phyloP scores from a whole-genome alignment of 2,113 vertebrate species.

The Gopherus evgoodei region DNA sequence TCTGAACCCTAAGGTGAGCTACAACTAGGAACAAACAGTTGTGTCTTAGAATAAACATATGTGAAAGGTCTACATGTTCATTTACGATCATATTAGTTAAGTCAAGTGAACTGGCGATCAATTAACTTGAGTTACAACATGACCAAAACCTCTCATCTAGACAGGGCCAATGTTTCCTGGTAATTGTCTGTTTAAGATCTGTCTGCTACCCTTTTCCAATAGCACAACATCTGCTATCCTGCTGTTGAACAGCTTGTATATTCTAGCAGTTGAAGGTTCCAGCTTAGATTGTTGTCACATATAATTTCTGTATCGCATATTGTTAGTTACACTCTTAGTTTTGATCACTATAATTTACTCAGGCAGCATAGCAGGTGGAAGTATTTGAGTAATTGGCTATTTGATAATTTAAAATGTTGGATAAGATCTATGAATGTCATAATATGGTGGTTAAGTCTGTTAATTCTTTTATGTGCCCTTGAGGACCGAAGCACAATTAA shows the following conservation, averaged over 20 bases:
- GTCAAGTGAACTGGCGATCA: background rate
- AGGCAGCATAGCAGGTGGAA: background rate
- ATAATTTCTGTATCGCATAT: background rate
- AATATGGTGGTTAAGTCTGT: background rate
- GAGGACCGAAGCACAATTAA: background rate
- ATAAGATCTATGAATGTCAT: background rate
- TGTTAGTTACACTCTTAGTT: background rate
- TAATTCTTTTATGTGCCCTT: background rate
- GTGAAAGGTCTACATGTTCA: background rate
- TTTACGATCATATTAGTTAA: background rate
- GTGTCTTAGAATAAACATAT: accelerated
- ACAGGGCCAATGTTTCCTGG: background rate
- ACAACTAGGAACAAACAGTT: background rate
- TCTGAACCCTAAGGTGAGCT: background rate
- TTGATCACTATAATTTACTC: background rate
- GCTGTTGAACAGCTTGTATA: background rate
- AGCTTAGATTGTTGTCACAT: background rate
- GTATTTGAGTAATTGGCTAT: background rate
- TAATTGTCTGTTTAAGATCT: background rate
- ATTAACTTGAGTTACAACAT: background rate
- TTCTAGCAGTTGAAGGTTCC: background rate
- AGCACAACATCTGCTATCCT: background rate
- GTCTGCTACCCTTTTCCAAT: background rate
- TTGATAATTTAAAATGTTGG: slow-evolving; percentile 20
- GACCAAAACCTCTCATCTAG: background rate